Evolutionary conservation across 2,113 vertebrate genomes (phyloP).

Genomic region (Ginglymostoma cirratum): DNA sequence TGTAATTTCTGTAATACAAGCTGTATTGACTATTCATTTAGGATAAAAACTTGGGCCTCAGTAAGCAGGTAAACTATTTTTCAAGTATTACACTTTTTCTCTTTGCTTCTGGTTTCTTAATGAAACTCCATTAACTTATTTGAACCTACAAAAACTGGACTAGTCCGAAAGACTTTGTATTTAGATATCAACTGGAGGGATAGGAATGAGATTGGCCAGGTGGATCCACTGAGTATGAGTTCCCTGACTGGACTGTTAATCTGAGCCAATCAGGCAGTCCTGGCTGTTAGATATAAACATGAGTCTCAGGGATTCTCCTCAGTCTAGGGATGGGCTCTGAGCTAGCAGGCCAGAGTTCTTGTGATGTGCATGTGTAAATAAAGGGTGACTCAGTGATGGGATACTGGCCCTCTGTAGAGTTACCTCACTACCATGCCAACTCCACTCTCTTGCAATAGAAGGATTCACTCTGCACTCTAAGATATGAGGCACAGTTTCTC

Average conservation of each 20-base stretch:
- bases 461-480: background rate
- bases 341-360: no score
- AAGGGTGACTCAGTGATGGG: no score
- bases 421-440: background rate
- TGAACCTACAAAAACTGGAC: background rate
- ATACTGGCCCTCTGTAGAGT: no score
- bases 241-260: no score
- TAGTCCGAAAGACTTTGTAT: background rate
- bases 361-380: no score
- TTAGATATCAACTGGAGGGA: background rate
- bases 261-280: no score
- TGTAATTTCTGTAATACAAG: background rate
- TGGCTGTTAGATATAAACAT: no score
- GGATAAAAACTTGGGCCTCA: background rate
- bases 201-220: no score
- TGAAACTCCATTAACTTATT: background rate
- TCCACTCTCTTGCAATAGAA: background rate
- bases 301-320: no score
- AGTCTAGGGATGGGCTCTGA: no score
- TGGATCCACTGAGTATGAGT: no score
- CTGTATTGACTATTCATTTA: background rate
- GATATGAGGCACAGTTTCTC: background rate
- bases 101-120: background rate
- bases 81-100: background rate
- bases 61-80: background rate